Evolutionary conservation across 2,797 vertebrate species (phyloP), one percentile per base, ranked within the genome.

Genomic region (Mergus octosetaceus): DNA sequence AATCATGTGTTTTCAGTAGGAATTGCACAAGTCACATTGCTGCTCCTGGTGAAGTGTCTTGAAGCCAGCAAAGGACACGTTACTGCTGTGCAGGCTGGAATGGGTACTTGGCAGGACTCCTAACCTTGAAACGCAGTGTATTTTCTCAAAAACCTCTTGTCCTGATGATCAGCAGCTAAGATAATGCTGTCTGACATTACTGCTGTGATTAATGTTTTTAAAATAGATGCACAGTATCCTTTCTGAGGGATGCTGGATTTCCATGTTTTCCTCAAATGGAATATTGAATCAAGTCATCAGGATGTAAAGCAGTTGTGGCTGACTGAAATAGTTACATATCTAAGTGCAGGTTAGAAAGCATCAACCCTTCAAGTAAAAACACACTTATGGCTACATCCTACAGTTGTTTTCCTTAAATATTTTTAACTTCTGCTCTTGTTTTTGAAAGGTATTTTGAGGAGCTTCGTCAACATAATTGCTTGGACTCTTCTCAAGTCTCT

Each of bases 391-490:
- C 53, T 95, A 38, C 75, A 87, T 95, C 87, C 85, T 89, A 58
- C 85, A 36, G 80, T 47, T 92, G 73, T 94, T 94, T 93, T 81
- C 85, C 57, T 93, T 68, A 91, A 84, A 70, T 90, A 93, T 85
- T 85, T 96, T 86, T 66, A 91, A 95, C 41, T 88, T 76, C 34
- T 92, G n/a, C 65, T 88, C 62, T 76, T 39, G 54, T 72, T 81
- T 85, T 75, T 60, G 38, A 66, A 90, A 97, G 88, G 74, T 95
- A 89, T 96, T 97, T 95, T 92, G 85, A 66, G 95, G 80, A 91
- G 39, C 43, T 93, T 91, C 5, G 4, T 78, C 89, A 88, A 73
- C 83, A 39, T 47, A 91, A 71, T 94, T 88, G 64, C 64, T 90
- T 94, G 82, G 76, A 38, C n/a, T 87, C 28, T 71, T 60, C 89